A percentile compares a stretch with the other conserved stretches of the same genome.
These are phyloP conservation scores for Conistra vaccinii DNA, from an alignment of 2,888 invertebrate species.

Conservation along the genomic window DNA sequence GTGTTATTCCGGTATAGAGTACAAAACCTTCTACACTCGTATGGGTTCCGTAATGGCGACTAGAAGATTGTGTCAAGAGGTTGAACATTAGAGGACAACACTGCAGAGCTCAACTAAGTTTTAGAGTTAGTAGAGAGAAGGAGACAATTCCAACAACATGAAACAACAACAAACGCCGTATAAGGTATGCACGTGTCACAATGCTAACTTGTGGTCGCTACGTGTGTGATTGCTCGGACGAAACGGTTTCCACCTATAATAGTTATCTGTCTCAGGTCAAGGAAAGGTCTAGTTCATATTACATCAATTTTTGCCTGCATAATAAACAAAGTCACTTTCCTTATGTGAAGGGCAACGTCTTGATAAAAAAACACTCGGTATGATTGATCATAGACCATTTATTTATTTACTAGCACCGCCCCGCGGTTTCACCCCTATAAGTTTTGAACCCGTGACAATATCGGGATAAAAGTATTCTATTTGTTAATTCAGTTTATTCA, in stretches of 20 bases:
- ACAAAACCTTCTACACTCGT: neutral
- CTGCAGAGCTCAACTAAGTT: too few relatives aligned
- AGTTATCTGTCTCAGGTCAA: neutral
- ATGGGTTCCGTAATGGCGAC: neutral
- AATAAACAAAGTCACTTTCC: slow-evolving; percentile 2
- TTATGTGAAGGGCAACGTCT: neutral
- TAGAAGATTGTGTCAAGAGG: neutral
- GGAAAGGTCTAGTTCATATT: slow-evolving; percentile 32
- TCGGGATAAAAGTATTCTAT: too few relatives aligned
- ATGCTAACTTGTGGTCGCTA: neutral
- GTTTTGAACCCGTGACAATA: too few relatives aligned
- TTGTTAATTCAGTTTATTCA: too few relatives aligned
- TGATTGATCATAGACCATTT: neutral
- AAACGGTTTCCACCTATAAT: slow-evolving; percentile 12
- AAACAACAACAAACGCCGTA: neutral
- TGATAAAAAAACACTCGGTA: neutral
- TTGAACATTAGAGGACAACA: neutral
- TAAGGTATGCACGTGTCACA: neutral
- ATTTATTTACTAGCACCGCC: too few relatives aligned
- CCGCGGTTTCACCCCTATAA: too few relatives aligned
- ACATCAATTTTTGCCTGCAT: neutral
- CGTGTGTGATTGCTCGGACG: slow-evolving; percentile 8
- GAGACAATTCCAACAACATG: too few relatives aligned
- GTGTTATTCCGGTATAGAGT: neutral
- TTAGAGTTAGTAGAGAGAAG: too few relatives aligned